These are phyloP conservation scores for Plemyria rubiginata DNA, from an alignment of 2,888 invertebrate genomes.

Conservation along the genomic window DNA sequence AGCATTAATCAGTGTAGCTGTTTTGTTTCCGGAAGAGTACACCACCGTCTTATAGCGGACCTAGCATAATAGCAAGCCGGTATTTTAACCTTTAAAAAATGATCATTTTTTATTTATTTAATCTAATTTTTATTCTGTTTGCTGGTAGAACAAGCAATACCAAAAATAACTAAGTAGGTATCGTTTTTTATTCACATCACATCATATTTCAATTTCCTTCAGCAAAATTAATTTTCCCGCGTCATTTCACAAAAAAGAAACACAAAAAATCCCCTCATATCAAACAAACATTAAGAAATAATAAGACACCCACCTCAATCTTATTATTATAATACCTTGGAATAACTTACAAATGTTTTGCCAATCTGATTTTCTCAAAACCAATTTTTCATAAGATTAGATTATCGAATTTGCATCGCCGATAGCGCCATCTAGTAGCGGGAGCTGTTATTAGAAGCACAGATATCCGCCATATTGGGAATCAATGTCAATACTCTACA, in stretches of 20 bases:
- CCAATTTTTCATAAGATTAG: conserved; percentile 82
- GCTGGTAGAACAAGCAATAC: too few species aligned
- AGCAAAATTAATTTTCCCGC: conserved; percentile 49
- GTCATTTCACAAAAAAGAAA: conserved; percentile 55
- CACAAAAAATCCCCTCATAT: conserved; percentile 58
- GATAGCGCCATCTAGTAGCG: conserved; percentile 76
- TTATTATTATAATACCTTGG: conserved; percentile 78
- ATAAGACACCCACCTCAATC: conserved; percentile 76
- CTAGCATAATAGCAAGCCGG: not conserved
- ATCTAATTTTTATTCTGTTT: too few species aligned
- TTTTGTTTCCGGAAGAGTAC: not conserved
- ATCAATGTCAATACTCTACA: not conserved
- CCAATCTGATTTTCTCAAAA: conserved; percentile 72
- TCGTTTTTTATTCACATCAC: conserved; percentile 1
- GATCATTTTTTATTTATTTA: too few species aligned
- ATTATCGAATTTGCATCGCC: conserved; percentile 81
- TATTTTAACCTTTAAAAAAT: too few species aligned
- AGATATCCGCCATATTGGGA: conserved; percentile 32
- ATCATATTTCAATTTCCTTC: conserved; percentile 20
- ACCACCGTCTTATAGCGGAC: not conserved
- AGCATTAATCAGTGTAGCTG: conserved; percentile 22
- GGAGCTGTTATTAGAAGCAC: conserved; percentile 58
- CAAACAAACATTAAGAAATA: conserved; percentile 79
- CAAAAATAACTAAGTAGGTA: not conserved
- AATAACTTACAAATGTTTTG: conserved; percentile 81